phyloP scores from a whole-genome alignment of 2,888 invertebrate genomes.

The Drymonia ruficornis region DNA sequence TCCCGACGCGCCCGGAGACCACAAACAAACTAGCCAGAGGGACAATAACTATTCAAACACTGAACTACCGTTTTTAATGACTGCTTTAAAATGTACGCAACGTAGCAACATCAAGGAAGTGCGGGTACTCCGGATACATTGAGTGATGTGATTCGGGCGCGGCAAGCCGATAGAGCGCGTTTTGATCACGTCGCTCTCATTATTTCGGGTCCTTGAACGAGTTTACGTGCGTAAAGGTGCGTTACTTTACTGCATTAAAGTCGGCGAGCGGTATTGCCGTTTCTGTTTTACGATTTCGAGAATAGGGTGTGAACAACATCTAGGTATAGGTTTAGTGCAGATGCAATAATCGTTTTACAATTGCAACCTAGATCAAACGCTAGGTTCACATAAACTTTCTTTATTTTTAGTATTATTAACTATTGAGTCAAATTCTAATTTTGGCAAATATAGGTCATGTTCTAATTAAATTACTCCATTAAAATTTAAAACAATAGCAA shows the following conservation, averaged over 20 bases:
- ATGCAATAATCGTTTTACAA: conserved; percentile 18
- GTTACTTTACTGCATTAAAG: conserved; percentile 42
- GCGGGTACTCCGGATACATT: conserved; percentile 25
- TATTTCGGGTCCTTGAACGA: conserved; percentile 59
- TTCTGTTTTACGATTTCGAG: conserved; percentile 31
- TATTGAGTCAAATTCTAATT: too few relatives aligned
- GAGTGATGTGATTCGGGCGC: conserved; percentile 37
- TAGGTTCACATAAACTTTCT: not conserved
- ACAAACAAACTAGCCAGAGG: not conserved
- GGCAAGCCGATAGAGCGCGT: conserved; percentile 35
- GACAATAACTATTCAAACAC: not conserved
- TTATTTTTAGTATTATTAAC: too few relatives aligned
- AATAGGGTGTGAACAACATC: conserved; percentile 36
- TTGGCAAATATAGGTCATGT: too few relatives aligned
- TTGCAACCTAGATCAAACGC: conserved; percentile 10
- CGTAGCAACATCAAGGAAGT: conserved; percentile 21
- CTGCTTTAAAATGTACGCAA: conserved; percentile 1
- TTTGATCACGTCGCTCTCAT: conserved; percentile 45
- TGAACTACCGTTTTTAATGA: not conserved
- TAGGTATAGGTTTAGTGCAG: conserved; percentile 16
- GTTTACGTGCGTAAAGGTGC: conserved; percentile 50
- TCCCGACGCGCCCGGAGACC: conserved; percentile 9
- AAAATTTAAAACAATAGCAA: not conserved
- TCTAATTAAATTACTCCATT: not conserved
- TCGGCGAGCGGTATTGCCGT: conserved; percentile 24